Evolutionary conservation across 2,113 vertebrate genomes (phyloP).

Genomic region (Hystrix brachyura): DNA sequence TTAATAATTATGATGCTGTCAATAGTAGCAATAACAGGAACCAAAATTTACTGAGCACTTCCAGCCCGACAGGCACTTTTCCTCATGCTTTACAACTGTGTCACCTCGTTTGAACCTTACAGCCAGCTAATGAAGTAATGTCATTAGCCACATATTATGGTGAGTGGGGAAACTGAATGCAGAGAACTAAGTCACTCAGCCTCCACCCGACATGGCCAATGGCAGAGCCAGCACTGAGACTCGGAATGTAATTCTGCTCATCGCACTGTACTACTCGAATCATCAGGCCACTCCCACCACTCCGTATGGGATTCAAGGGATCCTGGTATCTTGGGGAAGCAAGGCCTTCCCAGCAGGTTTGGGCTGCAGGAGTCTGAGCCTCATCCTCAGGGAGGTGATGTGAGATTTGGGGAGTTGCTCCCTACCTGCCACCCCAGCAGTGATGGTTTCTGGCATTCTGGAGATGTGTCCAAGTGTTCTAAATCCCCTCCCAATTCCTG

Average conservation of each 20-base stretch:
- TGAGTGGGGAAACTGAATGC: background rate
- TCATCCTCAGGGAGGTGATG: background rate
- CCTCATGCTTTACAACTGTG: background rate
- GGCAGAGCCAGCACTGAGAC: background rate
- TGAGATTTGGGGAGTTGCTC: background rate
- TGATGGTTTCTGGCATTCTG: background rate
- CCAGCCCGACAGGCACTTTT: background rate
- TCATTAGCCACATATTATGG: background rate
- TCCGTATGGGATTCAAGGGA: background rate
- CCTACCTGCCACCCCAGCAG: background rate
- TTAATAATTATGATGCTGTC: background rate
- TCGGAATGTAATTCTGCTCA: background rate
- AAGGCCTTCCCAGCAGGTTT: background rate
- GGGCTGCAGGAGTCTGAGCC: background rate
- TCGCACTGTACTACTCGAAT: accelerated
- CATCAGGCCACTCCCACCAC: background rate
- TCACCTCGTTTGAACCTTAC: background rate
- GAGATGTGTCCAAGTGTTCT: background rate
- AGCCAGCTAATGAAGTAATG: background rate
- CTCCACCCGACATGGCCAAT: background rate
- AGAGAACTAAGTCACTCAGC: background rate
- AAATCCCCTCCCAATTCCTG: background rate
- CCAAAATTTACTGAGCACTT: background rate
- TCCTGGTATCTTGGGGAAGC: background rate
- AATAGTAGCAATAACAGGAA: too few species aligned